Percentiles rank a stretch among this genome's conserved stretches.
Evolutionary conservation across 2,113 vertebrate species (phyloP).

Genomic region (Siniperca knerii): DNA sequence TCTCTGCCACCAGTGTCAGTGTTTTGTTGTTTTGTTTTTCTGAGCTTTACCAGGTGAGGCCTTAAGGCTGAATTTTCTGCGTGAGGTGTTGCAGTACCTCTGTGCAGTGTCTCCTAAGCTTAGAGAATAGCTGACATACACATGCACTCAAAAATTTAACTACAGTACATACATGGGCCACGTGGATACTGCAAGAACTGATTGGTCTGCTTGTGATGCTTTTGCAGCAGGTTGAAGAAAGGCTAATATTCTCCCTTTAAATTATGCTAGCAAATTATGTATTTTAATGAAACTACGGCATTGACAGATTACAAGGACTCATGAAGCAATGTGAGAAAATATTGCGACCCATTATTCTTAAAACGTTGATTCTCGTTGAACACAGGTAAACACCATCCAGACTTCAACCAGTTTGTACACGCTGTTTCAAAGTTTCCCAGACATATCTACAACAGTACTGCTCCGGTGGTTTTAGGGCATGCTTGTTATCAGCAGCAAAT

Average conservation of each 20-base stretch:
- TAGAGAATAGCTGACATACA: slow-evolving; percentile 2
- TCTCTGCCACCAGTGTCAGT: background rate
- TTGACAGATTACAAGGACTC: background rate
- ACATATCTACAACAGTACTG: background rate
- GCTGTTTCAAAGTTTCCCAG: background rate
- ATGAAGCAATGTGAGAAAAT: background rate
- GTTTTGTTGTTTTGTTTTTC: slow-evolving; percentile 4
- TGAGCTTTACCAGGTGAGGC: background rate
- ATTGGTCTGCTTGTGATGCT: background rate
- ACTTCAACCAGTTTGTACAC: background rate
- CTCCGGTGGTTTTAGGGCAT: background rate
- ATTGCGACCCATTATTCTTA: background rate
- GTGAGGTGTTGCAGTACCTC: background rate
- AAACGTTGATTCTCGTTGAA: background rate
- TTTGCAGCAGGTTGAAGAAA: background rate
- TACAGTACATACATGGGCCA: background rate
- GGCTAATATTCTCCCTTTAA: background rate
- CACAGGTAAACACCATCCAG: background rate
- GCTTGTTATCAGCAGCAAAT: background rate
- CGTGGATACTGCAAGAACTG: background rate
- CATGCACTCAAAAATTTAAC: background rate
- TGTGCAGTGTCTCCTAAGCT: background rate
- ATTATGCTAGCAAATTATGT: background rate
- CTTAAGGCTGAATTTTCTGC: background rate
- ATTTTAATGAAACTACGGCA: background rate